Conservation (phyloP, 1,140 invertebrate species). For the Drusus annulatus region DNA sequence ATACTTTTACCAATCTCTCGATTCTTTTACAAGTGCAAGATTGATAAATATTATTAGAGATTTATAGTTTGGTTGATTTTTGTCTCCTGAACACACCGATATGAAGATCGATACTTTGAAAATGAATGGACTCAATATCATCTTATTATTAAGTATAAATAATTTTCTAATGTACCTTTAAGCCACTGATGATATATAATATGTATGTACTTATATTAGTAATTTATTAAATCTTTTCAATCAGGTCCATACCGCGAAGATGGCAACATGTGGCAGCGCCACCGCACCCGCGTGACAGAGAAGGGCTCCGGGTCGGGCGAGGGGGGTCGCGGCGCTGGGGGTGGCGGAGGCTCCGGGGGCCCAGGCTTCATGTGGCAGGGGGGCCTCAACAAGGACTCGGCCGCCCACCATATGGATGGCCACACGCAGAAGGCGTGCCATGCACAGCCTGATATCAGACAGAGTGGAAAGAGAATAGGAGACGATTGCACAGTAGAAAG, state of each 20-base stretch:
- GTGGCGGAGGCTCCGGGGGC: not conserved
- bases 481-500: conserved; percentile 81
- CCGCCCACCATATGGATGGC: conserved; percentile 46
- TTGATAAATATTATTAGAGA: too few species aligned
- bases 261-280: conserved; percentile 48
- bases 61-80: too few species aligned
- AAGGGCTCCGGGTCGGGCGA: not conserved
- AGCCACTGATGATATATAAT: too few species aligned
- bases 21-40: too few species aligned
- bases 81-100: too few species aligned
- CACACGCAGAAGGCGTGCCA: conserved; percentile 68
- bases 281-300: conserved; percentile 22
- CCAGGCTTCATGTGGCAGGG: conserved; percentile 47
- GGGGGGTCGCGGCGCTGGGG: not conserved
- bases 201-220: too few species aligned
- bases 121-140: too few species aligned
- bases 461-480: conserved; percentile 78
- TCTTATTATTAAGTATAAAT: too few species aligned
- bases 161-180: too few species aligned
- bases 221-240: too few species aligned
- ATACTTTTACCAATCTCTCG: conserved; percentile 10
- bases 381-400: conserved; percentile 36
- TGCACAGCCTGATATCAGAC: conserved; percentile 71
- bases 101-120: too few species aligned
- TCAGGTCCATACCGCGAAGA: conserved; percentile 55